phyloP scores from a whole-genome alignment of 2,888 invertebrate genomes.

The Dichetophora obliterata region DNA sequence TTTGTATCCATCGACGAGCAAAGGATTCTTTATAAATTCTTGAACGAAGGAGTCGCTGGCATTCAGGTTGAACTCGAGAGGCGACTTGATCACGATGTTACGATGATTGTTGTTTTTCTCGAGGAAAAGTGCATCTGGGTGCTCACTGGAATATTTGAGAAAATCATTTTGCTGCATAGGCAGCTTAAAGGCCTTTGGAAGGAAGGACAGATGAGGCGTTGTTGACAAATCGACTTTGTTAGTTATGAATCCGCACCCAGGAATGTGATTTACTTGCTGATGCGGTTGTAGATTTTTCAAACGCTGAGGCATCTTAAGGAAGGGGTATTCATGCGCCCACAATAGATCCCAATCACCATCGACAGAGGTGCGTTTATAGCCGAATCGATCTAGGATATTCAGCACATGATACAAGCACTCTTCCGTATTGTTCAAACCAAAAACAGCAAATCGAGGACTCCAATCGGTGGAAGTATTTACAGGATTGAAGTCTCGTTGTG shows the following conservation, averaged over 20 bases:
- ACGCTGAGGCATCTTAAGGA: conserved; percentile 68
- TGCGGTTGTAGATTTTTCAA: conserved; percentile 76
- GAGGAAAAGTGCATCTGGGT: conserved; percentile 84
- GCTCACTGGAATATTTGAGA: conserved; percentile 75
- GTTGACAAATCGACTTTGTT: conserved; percentile 93
- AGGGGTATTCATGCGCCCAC: conserved; percentile 97
- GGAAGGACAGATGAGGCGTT: conserved; percentile 77
- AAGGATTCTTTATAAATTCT: conserved; percentile 89
- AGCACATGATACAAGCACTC: conserved; percentile 81
- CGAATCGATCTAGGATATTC: conserved; percentile 80
- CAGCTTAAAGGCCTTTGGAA: conserved; percentile 90
- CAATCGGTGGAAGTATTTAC: background rate
- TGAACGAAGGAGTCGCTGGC: conserved; percentile 86
- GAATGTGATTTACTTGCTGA: conserved; percentile 93
- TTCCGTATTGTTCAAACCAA: conserved; percentile 72
- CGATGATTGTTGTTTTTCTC: conserved; percentile 94
- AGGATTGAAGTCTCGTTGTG: background rate
- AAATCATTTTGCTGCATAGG: conserved; percentile 82
- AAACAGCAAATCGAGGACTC: conserved; percentile 74
- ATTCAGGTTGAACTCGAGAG: conserved; percentile 80
- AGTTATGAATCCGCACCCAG: conserved; percentile 92
- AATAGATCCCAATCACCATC: conserved; percentile 84
- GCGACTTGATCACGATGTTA: conserved; percentile 82
- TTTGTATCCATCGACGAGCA: conserved; percentile 91
- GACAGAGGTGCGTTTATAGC: conserved; percentile 75